Evolutionary conservation across 2,888 invertebrate species (phyloP).

Genomic region (Toxonevra muliebris): DNA sequence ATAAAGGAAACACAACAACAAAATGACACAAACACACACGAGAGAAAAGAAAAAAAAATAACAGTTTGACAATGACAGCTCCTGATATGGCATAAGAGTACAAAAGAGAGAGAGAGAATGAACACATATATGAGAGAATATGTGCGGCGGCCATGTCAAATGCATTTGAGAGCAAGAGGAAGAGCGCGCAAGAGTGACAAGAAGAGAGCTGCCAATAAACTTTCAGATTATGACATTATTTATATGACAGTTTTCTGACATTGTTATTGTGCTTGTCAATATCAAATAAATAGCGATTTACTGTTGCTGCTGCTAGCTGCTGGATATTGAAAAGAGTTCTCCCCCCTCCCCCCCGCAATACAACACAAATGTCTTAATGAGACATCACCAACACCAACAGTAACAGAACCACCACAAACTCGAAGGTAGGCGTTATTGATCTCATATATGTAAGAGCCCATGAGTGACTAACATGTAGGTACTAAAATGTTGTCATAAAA

Average conservation of each 20-base stretch:
- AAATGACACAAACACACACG: too few relatives aligned
- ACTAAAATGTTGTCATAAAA: constrained; percentile 23
- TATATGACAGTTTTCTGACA: constrained; percentile 43
- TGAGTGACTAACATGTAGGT: constrained; percentile 10
- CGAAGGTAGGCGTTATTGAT: not conserved
- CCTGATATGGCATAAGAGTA: too few relatives aligned
- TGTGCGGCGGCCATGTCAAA: too few relatives aligned
- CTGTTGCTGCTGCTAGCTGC: not conserved
- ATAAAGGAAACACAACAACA: too few relatives aligned
- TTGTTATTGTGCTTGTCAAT: constrained; percentile 11
- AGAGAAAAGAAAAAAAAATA: too few relatives aligned
- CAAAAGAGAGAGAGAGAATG: too few relatives aligned
- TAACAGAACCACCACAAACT: not conserved
- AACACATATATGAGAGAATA: too few relatives aligned
- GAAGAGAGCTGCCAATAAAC: constrained; percentile 47
- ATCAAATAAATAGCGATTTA: not conserved
- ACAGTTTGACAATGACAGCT: too few relatives aligned
- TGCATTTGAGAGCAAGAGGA: too few relatives aligned
- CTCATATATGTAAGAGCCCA: not conserved
- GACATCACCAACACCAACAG: constrained; percentile 17
- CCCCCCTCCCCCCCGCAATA: too few relatives aligned
- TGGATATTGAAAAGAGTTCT: not conserved
- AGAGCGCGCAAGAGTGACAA: too few relatives aligned
- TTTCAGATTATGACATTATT: constrained; percentile 51
- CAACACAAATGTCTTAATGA: constrained; percentile 41